A percentile compares a stretch with the other conserved stretches of the same genome.
Conservation (phyloP, 2,113 vertebrate species). For the Oncorhynchus kisutch region DNA sequence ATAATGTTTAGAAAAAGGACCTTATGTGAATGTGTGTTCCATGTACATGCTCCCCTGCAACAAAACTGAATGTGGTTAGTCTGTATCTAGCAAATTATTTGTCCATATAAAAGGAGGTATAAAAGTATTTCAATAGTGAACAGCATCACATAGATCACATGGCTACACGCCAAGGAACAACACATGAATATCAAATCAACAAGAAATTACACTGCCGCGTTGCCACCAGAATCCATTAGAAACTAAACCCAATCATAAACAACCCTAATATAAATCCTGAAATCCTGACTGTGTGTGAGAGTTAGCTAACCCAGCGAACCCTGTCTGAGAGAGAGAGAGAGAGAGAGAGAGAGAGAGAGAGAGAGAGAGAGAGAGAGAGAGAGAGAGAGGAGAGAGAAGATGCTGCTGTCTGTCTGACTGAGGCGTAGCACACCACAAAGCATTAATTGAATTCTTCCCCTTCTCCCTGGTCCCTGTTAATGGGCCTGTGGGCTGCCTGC, state of each 20-base stretch:
- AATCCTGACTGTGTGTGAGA: not conserved
- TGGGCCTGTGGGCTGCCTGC: constrained; percentile 12
- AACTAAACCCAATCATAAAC: not conserved
- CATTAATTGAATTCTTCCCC: constrained; percentile 13
- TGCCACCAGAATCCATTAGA: constrained; percentile 1
- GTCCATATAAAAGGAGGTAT: no score
- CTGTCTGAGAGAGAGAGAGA: not conserved
- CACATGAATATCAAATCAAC: not conserved
- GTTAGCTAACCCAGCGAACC: not conserved
- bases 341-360: not conserved
- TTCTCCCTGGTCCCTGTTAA: constrained; percentile 9
- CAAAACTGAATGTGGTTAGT: no score
- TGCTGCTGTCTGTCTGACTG: not conserved
- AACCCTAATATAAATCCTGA: not conserved
- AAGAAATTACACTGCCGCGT: not conserved
- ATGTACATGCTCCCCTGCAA: not conserved
- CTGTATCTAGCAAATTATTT: no score
- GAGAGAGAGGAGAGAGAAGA: not conserved
- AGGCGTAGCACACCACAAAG: constrained; percentile 6
- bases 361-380: not conserved
- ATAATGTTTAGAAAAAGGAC: not conserved
- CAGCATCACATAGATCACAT: no score
- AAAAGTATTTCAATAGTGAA: no score
- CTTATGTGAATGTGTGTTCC: not conserved
- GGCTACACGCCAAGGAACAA: no score